Evolutionary conservation across 2,888 invertebrate genomes (phyloP).

Genomic region (Syritta pipiens): DNA sequence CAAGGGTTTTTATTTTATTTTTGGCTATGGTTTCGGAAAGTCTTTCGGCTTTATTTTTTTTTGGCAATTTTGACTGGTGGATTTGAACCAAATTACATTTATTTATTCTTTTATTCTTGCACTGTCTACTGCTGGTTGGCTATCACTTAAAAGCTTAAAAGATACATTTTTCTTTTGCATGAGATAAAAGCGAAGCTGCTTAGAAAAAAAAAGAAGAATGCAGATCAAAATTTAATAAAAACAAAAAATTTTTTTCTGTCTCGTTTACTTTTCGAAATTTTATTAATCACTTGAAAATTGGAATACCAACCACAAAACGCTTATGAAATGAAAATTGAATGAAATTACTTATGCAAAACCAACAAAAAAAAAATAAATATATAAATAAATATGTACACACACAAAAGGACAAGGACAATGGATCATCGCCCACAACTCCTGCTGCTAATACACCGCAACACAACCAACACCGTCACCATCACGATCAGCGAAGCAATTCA

Average conservation of each 20-base stretch:
- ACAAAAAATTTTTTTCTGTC: conserved; percentile 42
- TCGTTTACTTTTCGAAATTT: conserved; percentile 36
- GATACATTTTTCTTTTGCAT: conserved; percentile 34
- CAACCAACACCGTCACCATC: conserved; percentile 64
- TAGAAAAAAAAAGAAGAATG: conserved; percentile 8
- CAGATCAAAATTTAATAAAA: conserved; percentile 14
- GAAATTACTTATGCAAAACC: conserved; percentile 53
- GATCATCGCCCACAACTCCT: conserved; percentile 70
- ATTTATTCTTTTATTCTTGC: conserved; percentile 2
- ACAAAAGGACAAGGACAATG: conserved; percentile 58
- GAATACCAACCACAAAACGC: not conserved
- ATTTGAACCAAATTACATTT: not conserved
- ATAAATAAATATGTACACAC: conserved; percentile 31
- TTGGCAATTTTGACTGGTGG: conserved; percentile 26
- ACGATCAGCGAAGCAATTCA: conserved; percentile 75
- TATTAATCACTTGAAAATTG: conserved; percentile 8
- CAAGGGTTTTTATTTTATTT: conserved; percentile 2
- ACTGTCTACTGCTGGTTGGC: conserved; percentile 38
- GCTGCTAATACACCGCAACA: conserved; percentile 57
- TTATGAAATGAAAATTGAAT: conserved; percentile 32
- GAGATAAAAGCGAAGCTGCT: no score
- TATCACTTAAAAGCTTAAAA: conserved; percentile 35
- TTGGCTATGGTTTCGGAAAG: conserved; percentile 17
- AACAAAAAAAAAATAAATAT: no score
- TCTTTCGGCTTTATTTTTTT: conserved; percentile 23